These are phyloP conservation scores for Mythimna ferrago DNA, from an alignment of 2,888 invertebrate species.

Conservation along the genomic window DNA sequence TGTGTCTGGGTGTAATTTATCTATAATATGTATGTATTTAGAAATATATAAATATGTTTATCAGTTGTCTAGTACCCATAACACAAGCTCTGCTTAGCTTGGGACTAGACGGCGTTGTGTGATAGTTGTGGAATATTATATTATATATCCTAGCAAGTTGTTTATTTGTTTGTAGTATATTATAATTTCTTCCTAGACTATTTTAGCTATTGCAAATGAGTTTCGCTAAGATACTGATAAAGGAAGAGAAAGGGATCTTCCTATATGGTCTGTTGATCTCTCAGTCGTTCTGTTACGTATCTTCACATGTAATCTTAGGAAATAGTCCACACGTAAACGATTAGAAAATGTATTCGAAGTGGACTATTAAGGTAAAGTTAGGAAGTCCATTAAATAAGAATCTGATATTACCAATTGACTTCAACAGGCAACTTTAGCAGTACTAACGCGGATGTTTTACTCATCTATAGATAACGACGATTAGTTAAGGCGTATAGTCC, in stretches of 20 bases:
- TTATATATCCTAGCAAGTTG: too few species aligned
- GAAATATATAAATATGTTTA: too few species aligned
- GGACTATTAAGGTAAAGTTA: background rate
- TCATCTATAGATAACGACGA: too few species aligned
- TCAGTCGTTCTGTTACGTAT: slow-evolving; percentile 22
- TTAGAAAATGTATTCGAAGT: slow-evolving; percentile 4
- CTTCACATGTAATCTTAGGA: slow-evolving; percentile 21
- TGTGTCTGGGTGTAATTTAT: too few species aligned
- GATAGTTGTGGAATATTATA: too few species aligned
- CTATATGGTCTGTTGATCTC: slow-evolving; percentile 51
- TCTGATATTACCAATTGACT: background rate
- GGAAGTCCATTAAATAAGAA: slow-evolving; percentile 10
- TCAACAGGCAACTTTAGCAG: background rate
- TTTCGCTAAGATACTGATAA: slow-evolving; percentile 6
- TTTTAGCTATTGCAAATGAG: background rate
- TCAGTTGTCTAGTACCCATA: too few species aligned
- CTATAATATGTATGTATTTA: too few species aligned
- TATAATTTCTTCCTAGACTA: background rate
- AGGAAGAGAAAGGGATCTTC: slow-evolving; percentile 53
- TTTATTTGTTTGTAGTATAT: too few species aligned
- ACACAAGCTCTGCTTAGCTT: too few species aligned
- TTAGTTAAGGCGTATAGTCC: too few species aligned
- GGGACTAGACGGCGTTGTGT: too few species aligned
- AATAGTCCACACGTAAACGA: slow-evolving; percentile 27
- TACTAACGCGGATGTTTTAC: background rate